These are phyloP conservation scores for Polypterus bichir DNA, from an alignment of 2,113 vertebrate genomes.

Conservation along the genomic window DNA sequence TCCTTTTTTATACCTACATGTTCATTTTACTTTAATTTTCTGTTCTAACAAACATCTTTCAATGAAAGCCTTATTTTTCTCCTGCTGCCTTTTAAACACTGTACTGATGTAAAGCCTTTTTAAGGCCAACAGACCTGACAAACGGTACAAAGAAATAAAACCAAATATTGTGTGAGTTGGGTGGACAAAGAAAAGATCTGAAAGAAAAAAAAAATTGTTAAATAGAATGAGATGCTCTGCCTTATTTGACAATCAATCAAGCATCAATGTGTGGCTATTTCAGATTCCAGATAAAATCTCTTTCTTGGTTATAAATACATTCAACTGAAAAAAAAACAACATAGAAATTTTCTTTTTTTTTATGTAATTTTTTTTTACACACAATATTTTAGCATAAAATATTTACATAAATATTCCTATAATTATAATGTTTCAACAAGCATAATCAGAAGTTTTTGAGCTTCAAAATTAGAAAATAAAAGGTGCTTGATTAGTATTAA, in stretches of 20 bases:
- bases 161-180: conserved; percentile 33
- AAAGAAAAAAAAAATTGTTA: conserved; percentile 29
- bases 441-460: conserved; percentile 50
- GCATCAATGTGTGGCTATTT: conserved; percentile 60
- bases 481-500: conserved; percentile 82
- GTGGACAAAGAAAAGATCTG: neutral
- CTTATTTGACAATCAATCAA: conserved; percentile 52
- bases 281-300: conserved; percentile 64
- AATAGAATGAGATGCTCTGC: conserved; percentile 62
- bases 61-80: neutral
- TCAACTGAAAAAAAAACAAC: conserved; percentile 69
- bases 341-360: too few species aligned
- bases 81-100: conserved; percentile 46
- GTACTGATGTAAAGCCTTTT: conserved; percentile 45
- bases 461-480: conserved; percentile 61
- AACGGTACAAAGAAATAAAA: conserved; percentile 33
- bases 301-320: conserved; percentile 78
- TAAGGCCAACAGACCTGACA: conserved; percentile 45
- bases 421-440: conserved; percentile 73
- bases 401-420: conserved; percentile 86
- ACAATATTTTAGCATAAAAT: conserved; percentile 72
- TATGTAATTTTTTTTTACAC: too few species aligned
- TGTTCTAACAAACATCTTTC: neutral
- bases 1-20: too few species aligned
- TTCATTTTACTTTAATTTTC: neutral